A percentile compares a stretch with the other conserved stretches of the same genome.
Evolutionary conservation across 2,113 vertebrate genomes (phyloP).

Genomic region (Pterocles orientalis): DNA sequence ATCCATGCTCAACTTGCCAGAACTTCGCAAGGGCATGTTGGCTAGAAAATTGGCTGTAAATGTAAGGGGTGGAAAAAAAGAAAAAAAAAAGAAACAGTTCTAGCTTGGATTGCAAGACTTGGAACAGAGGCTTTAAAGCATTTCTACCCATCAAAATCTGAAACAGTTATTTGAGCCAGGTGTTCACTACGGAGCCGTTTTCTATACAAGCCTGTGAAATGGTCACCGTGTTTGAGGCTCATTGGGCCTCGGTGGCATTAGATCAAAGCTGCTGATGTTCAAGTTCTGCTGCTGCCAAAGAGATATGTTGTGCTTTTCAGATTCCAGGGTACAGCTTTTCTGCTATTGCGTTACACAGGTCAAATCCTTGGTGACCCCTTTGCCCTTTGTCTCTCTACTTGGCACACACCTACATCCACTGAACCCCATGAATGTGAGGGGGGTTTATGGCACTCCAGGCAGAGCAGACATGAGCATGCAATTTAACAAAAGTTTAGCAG

Average conservation of each 20-base stretch:
- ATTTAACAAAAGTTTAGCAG: not conserved
- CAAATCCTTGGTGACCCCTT: conserved; percentile 9
- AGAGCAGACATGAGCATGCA: not conserved
- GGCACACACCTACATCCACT: not conserved
- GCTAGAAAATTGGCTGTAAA: conserved; percentile 81
- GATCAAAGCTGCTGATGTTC: not conserved
- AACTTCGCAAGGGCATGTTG: conserved; percentile 87
- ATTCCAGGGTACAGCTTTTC: not conserved
- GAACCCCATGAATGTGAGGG: not conserved
- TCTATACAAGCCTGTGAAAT: not conserved
- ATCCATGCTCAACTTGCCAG: conserved; percentile 82
- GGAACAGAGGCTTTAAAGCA: not conserved
- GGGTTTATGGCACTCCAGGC: not conserved
- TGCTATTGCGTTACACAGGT: not conserved
- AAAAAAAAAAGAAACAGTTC: not conserved
- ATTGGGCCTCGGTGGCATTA: not conserved
- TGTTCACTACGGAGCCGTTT: not conserved
- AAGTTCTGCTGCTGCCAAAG: not conserved
- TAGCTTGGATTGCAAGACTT: not conserved
- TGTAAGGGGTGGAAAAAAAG: not conserved
- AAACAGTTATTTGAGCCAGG: not conserved
- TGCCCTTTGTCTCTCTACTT: not conserved
- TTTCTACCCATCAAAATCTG: not conserved
- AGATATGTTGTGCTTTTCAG: not conserved
- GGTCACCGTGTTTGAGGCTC: not conserved